These are phyloP conservation scores for Choloepus didactylus DNA, from an alignment of 2,797 vertebrate species.

Conservation along the genomic window DNA sequence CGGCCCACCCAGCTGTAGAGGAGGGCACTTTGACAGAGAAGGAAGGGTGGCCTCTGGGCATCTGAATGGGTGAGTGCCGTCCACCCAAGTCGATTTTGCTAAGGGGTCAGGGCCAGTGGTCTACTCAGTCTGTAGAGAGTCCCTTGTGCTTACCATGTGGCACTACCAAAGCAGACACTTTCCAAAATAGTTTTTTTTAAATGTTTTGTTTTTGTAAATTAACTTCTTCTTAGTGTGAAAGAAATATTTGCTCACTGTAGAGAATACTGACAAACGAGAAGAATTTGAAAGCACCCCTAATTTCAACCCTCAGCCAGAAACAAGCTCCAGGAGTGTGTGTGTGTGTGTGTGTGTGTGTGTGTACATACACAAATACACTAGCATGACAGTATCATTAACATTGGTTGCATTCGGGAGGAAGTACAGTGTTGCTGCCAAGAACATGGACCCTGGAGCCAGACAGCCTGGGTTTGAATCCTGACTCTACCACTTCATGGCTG, in stretches of 20 bases:
- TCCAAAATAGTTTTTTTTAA: neutral
- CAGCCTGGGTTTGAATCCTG: neutral
- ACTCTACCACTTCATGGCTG: neutral
- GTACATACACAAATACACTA: neutral
- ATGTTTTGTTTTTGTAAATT: neutral
- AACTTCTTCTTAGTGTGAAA: neutral
- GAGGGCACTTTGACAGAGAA: constrained; percentile 93
- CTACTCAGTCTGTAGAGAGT: neutral
- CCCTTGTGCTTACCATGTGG: neutral
- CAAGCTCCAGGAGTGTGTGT: neutral
- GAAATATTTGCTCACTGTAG: neutral
- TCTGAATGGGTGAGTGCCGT: constrained; percentile 94
- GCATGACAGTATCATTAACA: neutral
- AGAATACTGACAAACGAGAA: neutral
- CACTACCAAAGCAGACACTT: neutral
- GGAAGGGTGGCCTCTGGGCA: constrained; percentile 96
- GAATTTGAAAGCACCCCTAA: neutral
- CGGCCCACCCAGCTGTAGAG: constrained; percentile 95
- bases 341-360: no score
- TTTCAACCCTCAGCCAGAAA: neutral
- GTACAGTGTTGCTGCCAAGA: neutral
- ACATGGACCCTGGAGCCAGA: neutral
- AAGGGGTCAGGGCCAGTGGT: neutral
- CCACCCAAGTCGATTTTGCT: accelerated
- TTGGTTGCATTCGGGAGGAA: neutral